Conservation (phyloP, 2,888 invertebrate species). For the Drosophila affinis region DNA sequence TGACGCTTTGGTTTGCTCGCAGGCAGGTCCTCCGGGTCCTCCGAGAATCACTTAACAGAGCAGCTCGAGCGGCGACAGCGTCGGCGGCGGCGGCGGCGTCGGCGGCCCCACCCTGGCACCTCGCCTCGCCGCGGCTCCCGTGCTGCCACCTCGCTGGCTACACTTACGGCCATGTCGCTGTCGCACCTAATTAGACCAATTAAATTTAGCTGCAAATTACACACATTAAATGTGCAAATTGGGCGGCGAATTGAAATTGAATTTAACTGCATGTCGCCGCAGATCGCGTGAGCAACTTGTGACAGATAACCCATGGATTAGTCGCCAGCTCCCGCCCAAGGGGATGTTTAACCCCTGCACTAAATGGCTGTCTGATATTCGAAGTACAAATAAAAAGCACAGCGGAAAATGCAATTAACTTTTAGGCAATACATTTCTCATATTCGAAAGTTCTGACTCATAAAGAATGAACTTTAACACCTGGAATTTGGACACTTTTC, state of each 20-base stretch:
- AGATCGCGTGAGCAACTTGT: not conserved
- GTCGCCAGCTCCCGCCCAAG: not conserved
- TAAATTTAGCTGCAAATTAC: slow-evolving; percentile 53
- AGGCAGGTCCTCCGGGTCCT: slow-evolving; percentile 28
- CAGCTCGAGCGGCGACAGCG: not conserved
- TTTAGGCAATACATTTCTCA: too few relatives aligned
- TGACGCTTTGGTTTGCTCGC: slow-evolving; percentile 24
- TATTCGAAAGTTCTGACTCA: too few relatives aligned
- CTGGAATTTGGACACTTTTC: too few relatives aligned
- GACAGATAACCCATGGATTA: not conserved
- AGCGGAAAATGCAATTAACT: not conserved
- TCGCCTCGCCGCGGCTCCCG: not conserved
- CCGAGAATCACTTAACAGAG: slow-evolving; percentile 53
- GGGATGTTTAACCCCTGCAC: not conserved
- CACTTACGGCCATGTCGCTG: slow-evolving; percentile 60
- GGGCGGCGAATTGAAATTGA: slow-evolving; percentile 22
- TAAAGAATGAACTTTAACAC: too few relatives aligned
- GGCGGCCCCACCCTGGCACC: not conserved
- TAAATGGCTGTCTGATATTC: not conserved
- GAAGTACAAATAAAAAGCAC: not conserved
- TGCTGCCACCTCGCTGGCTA: slow-evolving; percentile 22
- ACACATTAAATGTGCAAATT: slow-evolving; percentile 44
- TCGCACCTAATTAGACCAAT: slow-evolving; percentile 67
- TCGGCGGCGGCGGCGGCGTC: not conserved
- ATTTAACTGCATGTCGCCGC: slow-evolving; percentile 27